Conservation (phyloP, 2,888 invertebrate genomes). For the Dasysyrphus tricinctus region DNA sequence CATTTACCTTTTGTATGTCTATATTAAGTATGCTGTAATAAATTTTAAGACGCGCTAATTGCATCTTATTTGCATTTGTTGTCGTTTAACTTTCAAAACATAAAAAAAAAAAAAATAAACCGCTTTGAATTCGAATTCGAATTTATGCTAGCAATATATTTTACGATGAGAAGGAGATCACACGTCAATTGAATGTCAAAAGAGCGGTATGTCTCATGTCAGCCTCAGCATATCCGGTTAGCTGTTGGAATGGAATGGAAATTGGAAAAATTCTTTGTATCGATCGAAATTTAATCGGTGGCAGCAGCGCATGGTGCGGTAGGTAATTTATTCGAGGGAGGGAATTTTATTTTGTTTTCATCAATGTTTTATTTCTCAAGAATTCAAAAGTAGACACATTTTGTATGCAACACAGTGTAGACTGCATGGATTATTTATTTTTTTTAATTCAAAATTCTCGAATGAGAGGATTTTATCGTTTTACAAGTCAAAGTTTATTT, state of each 20-base stretch:
- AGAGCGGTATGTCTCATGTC: slow-evolving; percentile 45
- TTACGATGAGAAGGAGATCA: slow-evolving; percentile 42
- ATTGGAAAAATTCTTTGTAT: slow-evolving; percentile 26
- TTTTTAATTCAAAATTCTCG: slow-evolving; percentile 6
- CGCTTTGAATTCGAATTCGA: slow-evolving; percentile 31
- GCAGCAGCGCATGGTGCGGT: neutral
- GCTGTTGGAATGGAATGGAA: slow-evolving; percentile 10
- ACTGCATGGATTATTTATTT: slow-evolving; percentile 2
- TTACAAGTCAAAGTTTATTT: slow-evolving; percentile 67
- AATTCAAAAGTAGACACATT: slow-evolving; percentile 53
- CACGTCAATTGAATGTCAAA: slow-evolving; percentile 71
- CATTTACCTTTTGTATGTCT: slow-evolving; percentile 48
- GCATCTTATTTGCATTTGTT: slow-evolving; percentile 69
- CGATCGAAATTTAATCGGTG: slow-evolving; percentile 23
- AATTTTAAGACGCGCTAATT: slow-evolving; percentile 61
- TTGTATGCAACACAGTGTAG: slow-evolving; percentile 49
- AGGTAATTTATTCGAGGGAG: slow-evolving; percentile 59
- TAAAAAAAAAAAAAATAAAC: slow-evolving; percentile 24
- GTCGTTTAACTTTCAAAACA: slow-evolving; percentile 35
- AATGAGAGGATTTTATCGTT: slow-evolving; percentile 47
- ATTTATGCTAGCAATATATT: slow-evolving; percentile 41
- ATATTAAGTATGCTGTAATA: slow-evolving; percentile 27
- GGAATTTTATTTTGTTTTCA: slow-evolving; percentile 31
- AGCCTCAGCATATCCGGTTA: slow-evolving; percentile 67
- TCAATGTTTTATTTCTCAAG: slow-evolving; percentile 14